phyloP scores from a whole-genome alignment of 2,113 vertebrate species.

The Himantopus leucocephalus region DNA sequence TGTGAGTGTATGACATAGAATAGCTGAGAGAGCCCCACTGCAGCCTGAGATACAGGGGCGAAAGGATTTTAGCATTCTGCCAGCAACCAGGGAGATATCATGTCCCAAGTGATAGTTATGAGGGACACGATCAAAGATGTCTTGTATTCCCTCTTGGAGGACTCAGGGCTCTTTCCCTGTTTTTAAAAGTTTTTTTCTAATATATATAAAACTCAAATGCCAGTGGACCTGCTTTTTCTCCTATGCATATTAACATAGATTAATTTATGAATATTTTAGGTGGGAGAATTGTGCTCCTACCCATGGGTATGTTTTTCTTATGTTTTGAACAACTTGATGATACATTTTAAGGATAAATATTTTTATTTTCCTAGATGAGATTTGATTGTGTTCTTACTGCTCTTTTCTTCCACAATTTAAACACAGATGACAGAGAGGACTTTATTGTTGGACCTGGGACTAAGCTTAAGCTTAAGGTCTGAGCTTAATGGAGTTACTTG shows the following conservation, averaged over 20 bases:
- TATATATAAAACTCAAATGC: background rate
- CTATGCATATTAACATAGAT: background rate
- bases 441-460: background rate
- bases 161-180: background rate
- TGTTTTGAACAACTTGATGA: background rate
- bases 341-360: background rate
- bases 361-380: background rate
- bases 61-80: background rate
- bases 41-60: background rate
- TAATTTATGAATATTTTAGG: slow-evolving; percentile 24
- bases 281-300: background rate
- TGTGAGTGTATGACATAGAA: background rate
- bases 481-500: background rate
- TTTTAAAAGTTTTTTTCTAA: background rate
- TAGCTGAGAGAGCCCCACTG: background rate
- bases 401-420: background rate
- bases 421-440: background rate
- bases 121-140: slow-evolving; percentile 2
- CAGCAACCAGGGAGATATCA: background rate
- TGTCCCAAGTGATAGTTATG: background rate
- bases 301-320: background rate
- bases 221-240: background rate
- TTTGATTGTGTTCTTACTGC: background rate
- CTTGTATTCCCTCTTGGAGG: background rate
- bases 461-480: background rate